These are phyloP conservation scores for Sterrhoptilus dennistouni DNA, from an alignment of 2,113 vertebrate genomes.

Conservation along the genomic window DNA sequence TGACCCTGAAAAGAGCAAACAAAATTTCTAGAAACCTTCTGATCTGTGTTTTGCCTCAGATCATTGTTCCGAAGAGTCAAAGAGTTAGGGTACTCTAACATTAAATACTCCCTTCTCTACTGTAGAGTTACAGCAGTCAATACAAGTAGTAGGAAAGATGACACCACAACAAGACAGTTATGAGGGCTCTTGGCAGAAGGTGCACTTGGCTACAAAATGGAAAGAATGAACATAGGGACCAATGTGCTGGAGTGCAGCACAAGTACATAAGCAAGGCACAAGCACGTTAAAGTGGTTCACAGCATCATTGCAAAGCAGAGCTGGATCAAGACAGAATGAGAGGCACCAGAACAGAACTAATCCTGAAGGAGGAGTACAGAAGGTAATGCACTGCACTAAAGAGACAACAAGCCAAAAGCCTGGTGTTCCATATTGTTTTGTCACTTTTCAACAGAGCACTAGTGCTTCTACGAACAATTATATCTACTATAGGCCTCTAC, in stretches of 20 bases:
- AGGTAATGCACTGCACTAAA: background rate
- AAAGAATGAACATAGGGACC: background rate
- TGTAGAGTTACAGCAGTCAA: background rate
- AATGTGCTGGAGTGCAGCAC: background rate
- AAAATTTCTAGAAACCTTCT: background rate
- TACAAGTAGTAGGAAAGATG: background rate
- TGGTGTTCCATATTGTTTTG: background rate
- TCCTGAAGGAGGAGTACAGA: background rate
- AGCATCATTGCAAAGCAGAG: background rate
- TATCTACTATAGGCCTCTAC: rapidly evolving
- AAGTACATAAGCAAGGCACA: rapidly evolving
- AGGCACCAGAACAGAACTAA: background rate
- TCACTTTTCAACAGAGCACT: background rate
- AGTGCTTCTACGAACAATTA: background rate
- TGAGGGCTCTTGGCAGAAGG: background rate
- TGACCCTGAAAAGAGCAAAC: background rate
- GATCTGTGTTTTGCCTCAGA: background rate
- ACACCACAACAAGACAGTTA: background rate
- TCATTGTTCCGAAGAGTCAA: background rate
- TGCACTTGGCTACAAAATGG: background rate
- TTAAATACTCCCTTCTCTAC: background rate
- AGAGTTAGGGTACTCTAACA: background rate
- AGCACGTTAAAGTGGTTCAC: background rate
- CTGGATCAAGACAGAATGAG: background rate
- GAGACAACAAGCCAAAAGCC: background rate